phyloP scores from a whole-genome alignment of 92 coral and sea anemone genomes.

The Chrysogorgia sp. region DNA sequence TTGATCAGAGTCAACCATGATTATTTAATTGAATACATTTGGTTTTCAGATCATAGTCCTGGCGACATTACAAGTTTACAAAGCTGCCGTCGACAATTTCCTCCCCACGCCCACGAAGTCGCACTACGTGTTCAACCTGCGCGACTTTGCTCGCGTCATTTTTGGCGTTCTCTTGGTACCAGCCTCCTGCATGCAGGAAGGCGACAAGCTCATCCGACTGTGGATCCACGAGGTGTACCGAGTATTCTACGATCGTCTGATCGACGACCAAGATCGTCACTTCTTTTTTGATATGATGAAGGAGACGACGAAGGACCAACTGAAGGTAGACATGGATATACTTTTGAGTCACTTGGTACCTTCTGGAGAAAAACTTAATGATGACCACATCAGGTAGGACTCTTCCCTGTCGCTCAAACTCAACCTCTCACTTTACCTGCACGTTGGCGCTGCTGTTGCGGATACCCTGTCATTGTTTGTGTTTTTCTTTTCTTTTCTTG shows the following conservation, averaged over 20 bases:
- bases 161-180: conserved; percentile 98
- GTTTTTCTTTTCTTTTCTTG: background rate
- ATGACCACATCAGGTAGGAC: conserved; percentile 83
- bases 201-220: conserved; percentile 92
- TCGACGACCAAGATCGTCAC: conserved; percentile 85
- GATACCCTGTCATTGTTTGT: background rate
- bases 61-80: conserved; percentile 94
- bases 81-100: conserved; percentile 93
- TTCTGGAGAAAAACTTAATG: conserved; percentile 87
- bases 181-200: conserved; percentile 84
- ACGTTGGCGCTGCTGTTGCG: too few relatives aligned
- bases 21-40: background rate
- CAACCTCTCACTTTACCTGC: too few relatives aligned
- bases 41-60: conserved; percentile 76
- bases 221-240: conserved; percentile 99
- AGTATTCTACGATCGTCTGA: conserved; percentile 93
- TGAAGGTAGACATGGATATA: conserved; percentile 89
- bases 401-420: too few relatives aligned
- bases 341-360: conserved; percentile 83
- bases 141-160: conserved; percentile 98
- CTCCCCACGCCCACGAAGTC: conserved; percentile 98
- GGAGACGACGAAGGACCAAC: conserved; percentile 83
- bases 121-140: conserved; percentile 98
- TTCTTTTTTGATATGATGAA: conserved; percentile 96
- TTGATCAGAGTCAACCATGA: background rate